These are phyloP conservation scores for Baryphthengus martii DNA, from an alignment of 2,113 vertebrate genomes.

Conservation along the genomic window DNA sequence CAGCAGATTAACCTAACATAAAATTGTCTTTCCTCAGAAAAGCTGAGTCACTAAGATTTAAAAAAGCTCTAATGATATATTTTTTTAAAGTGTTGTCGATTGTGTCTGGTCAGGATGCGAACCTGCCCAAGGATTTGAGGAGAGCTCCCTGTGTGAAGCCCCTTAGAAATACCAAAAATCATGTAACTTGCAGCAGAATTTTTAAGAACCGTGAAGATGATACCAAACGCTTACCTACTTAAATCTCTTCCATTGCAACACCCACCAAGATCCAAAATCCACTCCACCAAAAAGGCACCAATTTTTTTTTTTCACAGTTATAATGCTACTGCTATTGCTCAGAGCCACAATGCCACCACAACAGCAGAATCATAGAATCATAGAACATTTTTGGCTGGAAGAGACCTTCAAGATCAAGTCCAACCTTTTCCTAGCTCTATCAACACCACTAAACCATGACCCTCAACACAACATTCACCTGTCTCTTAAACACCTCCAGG, in stretches of 20 bases:
- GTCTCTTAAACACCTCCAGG: too few species aligned
- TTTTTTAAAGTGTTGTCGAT: accelerated
- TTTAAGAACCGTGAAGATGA: neutral
- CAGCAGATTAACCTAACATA: neutral
- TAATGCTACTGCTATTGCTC: accelerated
- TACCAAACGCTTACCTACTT: neutral
- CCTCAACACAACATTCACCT: too few species aligned
- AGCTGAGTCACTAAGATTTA: neutral
- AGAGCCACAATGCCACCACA: neutral
- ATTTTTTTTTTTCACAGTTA: neutral
- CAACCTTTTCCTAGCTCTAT: too few species aligned
- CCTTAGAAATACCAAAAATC: neutral
- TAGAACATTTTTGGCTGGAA: too few species aligned
- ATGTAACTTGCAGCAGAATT: neutral
- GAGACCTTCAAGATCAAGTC: too few species aligned
- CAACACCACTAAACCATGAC: too few species aligned
- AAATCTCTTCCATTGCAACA: neutral
- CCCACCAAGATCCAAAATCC: neutral
- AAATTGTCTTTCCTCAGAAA: neutral
- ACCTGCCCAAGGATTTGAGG: neutral
- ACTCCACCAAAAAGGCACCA: neutral
- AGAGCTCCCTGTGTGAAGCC: neutral
- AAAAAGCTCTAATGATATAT: neutral
- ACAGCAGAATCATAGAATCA: too few species aligned
- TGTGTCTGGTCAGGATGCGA: neutral